A percentile compares a stretch with the other conserved stretches of the same genome.
Evolutionary conservation across 2,113 vertebrate species (phyloP).

Genomic region (Urocitellus parryii): DNA sequence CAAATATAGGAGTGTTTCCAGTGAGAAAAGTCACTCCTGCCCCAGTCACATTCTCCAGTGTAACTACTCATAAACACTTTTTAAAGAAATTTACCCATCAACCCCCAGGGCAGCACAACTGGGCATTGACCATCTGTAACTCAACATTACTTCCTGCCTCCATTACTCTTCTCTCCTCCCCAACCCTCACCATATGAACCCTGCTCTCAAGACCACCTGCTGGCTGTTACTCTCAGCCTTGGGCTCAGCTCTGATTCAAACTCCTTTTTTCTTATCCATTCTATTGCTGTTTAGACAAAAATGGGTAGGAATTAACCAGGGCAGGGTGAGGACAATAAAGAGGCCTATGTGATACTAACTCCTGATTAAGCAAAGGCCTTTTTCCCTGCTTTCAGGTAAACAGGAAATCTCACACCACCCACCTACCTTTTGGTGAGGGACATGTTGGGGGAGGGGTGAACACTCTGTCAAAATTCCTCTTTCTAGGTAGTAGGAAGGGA

Average conservation of each 20-base stretch:
- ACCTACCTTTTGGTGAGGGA: background rate
- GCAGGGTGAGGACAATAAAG: background rate
- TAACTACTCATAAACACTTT: background rate
- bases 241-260: background rate
- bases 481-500: background rate
- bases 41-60: background rate
- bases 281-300: background rate
- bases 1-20: background rate
- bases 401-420: background rate
- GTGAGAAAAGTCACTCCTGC: background rate
- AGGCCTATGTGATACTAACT: background rate
- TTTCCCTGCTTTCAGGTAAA: background rate
- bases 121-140: no score
- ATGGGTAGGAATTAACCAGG: background rate
- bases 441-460: background rate
- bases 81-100: background rate
- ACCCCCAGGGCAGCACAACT: no score
- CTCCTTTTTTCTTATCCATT: background rate
- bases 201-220: background rate
- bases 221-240: background rate
- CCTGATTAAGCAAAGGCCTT: background rate
- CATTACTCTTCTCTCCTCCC: background rate
- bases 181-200: background rate
- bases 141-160: background rate
- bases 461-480: background rate